phyloP scores from a whole-genome alignment of 2,888 invertebrate genomes.

The Drosophila merina region DNA sequence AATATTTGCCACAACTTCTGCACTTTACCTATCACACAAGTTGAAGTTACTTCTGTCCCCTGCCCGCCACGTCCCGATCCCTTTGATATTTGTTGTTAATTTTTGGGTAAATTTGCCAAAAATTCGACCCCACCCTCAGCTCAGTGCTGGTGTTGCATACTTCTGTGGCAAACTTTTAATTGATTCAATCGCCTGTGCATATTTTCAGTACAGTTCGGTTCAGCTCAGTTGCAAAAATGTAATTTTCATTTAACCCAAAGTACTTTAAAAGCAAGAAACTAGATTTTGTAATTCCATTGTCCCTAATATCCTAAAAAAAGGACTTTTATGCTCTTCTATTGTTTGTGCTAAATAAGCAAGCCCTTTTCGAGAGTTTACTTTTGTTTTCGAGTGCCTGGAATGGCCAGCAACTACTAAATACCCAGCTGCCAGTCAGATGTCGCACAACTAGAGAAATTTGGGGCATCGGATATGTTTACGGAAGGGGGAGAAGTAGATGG shows the following conservation, averaged over 20 bases:
- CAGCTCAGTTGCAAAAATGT: neutral
- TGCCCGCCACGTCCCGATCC: neutral
- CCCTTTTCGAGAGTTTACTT: neutral
- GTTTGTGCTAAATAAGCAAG: neutral
- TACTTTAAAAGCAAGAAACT: neutral
- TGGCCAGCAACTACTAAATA: slow-evolving; percentile 14
- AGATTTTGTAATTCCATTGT: neutral
- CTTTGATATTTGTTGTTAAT: slow-evolving; percentile 31
- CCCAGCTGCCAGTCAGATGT: slow-evolving; percentile 27
- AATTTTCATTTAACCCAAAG: neutral
- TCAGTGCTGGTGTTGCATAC: slow-evolving; percentile 30
- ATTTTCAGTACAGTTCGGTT: slow-evolving; percentile 36
- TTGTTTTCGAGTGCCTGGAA: neutral
- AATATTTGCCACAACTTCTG: slow-evolving; percentile 61
- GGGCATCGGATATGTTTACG: neutral
- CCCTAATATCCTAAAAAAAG: neutral
- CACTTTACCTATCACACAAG: slow-evolving; percentile 61
- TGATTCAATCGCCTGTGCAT: slow-evolving; percentile 67
- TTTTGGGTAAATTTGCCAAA: slow-evolving; percentile 35
- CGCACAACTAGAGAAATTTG: neutral
- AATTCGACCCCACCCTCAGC: slow-evolving; percentile 10
- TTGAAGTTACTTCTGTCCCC: slow-evolving; percentile 28
- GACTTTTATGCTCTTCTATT: neutral
- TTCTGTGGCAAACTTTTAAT: slow-evolving; percentile 63
- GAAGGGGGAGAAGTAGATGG: neutral